Conservation (phyloP, 2,888 invertebrate genomes). For the Drosophila quinaria region DNA sequence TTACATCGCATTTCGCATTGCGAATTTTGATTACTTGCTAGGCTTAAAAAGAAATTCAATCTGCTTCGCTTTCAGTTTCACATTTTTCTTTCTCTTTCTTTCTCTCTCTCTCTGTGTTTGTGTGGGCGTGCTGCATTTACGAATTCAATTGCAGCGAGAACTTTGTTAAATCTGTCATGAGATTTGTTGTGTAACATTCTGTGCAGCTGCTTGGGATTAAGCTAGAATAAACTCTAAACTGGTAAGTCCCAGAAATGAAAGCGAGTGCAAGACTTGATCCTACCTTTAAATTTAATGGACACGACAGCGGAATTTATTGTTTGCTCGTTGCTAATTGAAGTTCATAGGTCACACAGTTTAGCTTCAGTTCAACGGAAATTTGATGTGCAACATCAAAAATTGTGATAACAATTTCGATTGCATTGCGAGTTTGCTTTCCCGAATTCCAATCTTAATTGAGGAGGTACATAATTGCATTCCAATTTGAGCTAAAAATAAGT, state of each 20-base stretch:
- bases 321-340: conserved; percentile 6
- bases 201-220: neutral
- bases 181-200: conserved; percentile 4
- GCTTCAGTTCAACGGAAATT: conserved; percentile 12
- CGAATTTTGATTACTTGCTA: conserved; percentile 32
- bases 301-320: conserved; percentile 2
- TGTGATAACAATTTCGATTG: neutral
- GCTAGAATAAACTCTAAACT: neutral
- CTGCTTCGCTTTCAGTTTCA: neutral
- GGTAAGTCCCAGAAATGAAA: neutral
- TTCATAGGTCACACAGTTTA: conserved; percentile 28
- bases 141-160: conserved; percentile 17
- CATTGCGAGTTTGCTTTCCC: conserved; percentile 24
- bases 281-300: conserved; percentile 4
- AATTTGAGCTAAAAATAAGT: neutral
- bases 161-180: conserved; percentile 8
- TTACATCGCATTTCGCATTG: conserved; percentile 37
- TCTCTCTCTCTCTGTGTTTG: neutral
- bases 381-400: neutral
- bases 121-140: conserved; percentile 30
- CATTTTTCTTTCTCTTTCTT: neutral
- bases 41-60: conserved; percentile 60
- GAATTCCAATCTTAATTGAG: conserved; percentile 9
- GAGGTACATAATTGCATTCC: conserved; percentile 24
- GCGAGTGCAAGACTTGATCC: conserved; percentile 2